Percentiles rank a stretch among this genome's conserved stretches.
phyloP scores from a whole-genome alignment of 2,888 invertebrate species.

The Plutella xylostella region DNA sequence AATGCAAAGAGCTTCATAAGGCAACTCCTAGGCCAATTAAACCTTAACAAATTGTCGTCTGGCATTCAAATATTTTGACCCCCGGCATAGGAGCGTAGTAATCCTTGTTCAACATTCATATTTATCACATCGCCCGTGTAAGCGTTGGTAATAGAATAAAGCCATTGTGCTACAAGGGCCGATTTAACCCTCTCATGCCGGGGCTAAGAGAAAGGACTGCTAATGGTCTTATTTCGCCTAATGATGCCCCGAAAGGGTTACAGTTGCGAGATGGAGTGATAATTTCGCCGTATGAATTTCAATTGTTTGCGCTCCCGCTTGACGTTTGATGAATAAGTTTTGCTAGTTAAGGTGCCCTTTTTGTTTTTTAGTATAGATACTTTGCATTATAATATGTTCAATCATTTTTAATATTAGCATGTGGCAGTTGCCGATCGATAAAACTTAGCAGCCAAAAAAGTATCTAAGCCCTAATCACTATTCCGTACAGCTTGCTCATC shows the following conservation, averaged over 20 bases:
- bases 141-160: slow-evolving; percentile 63
- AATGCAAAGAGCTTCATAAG: slow-evolving; percentile 30
- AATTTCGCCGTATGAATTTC: slow-evolving; percentile 55
- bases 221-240: slow-evolving; percentile 68
- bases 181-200: slow-evolving; percentile 65
- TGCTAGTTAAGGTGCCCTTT: too few species aligned
- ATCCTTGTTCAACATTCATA: slow-evolving; percentile 65
- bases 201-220: slow-evolving; percentile 63
- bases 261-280: slow-evolving; percentile 62
- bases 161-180: slow-evolving; percentile 58
- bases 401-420: too few species aligned
- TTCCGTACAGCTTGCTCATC: slow-evolving; percentile 55
- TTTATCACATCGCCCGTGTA: slow-evolving; percentile 68
- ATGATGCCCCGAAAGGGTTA: slow-evolving; percentile 58
- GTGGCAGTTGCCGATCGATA: too few species aligned
- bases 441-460: neutral
- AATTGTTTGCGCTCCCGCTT: slow-evolving; percentile 23
- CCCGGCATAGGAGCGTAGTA: slow-evolving; percentile 61
- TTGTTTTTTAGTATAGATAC: too few species aligned
- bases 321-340: neutral
- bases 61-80: slow-evolving; percentile 70
- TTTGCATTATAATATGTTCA: too few species aligned
- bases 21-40: slow-evolving; percentile 48
- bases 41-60: slow-evolving; percentile 59
- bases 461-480: slow-evolving; percentile 35